Percentiles rank a stretch among this genome's conserved stretches.
Evolutionary conservation across 2,797 vertebrate genomes (phyloP).

Genomic region (Sylvia borin): DNA sequence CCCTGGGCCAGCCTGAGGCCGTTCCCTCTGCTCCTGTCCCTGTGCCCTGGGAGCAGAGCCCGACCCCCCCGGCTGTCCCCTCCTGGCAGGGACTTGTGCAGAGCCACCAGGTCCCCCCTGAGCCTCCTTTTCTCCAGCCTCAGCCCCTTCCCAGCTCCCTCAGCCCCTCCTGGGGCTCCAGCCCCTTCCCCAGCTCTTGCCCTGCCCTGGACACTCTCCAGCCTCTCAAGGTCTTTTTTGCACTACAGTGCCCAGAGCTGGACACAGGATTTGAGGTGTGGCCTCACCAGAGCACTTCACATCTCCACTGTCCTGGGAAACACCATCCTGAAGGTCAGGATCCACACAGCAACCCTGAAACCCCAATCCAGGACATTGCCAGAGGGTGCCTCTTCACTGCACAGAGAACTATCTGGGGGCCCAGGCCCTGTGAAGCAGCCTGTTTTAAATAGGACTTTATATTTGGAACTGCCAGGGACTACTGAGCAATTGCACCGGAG

Average conservation of each 20-base stretch:
- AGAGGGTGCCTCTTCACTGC: not conserved
- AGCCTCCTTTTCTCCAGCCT: not conserved
- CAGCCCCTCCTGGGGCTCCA: not conserved
- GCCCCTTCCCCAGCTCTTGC: not conserved
- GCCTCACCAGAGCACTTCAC: not conserved
- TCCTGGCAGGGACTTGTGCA: not conserved
- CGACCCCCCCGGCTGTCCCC: not conserved
- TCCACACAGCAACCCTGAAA: not conserved
- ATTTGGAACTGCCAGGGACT: not conserved
- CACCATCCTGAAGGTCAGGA: not conserved
- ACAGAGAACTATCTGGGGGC: not conserved
- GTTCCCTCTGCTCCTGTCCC: not conserved
- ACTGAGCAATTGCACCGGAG: not conserved
- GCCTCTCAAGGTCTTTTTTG: not conserved
- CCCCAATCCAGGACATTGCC: not conserved
- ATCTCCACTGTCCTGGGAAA: not conserved
- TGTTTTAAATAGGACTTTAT: not conserved
- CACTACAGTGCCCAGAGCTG: not conserved
- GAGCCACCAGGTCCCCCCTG: not conserved
- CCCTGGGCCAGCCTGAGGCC: not conserved
- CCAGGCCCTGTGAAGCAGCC: not conserved
- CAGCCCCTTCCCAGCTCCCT: not conserved
- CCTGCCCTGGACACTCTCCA: not conserved
- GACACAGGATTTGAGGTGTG: fast-evolving
- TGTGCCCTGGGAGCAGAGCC: not conserved